Evolutionary conservation across 2,113 vertebrate genomes (phyloP).

Genomic region (Ardeotis arabs): DNA sequence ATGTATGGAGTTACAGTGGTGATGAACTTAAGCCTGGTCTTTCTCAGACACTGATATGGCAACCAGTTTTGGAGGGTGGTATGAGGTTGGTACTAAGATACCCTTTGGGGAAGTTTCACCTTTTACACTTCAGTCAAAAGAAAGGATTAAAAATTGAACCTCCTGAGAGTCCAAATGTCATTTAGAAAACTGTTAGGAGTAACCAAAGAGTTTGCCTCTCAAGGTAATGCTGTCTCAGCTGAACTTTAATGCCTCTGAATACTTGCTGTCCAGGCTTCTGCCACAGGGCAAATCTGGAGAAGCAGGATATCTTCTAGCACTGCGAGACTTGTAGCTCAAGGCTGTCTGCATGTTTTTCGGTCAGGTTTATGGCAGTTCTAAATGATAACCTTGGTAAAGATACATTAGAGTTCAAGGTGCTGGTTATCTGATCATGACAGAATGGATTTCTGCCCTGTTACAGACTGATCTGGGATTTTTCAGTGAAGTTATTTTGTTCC

Average conservation of each 20-base stretch:
- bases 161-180: not conserved
- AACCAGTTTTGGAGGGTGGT: not conserved
- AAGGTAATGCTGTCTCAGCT: not conserved
- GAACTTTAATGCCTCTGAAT: not conserved
- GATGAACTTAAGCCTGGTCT: not conserved
- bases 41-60: not conserved
- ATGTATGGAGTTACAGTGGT: not conserved
- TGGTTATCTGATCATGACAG: not conserved
- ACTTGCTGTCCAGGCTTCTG: not conserved
- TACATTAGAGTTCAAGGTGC: not conserved
- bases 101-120: not conserved
- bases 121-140: not conserved
- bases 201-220: not conserved
- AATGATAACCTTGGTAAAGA: not conserved
- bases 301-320: not conserved
- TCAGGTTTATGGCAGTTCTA: slow-evolving; percentile 3
- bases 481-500: not conserved
- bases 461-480: not conserved
- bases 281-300: not conserved
- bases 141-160: not conserved
- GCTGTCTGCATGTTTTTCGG: slow-evolving; percentile 7
- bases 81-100: not conserved
- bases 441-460: not conserved
- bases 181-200: not conserved
- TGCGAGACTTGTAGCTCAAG: not conserved